Base-by-base conservation (phyloP, 2,797 vertebrate genomes). In the Falco columbarius region DNA sequence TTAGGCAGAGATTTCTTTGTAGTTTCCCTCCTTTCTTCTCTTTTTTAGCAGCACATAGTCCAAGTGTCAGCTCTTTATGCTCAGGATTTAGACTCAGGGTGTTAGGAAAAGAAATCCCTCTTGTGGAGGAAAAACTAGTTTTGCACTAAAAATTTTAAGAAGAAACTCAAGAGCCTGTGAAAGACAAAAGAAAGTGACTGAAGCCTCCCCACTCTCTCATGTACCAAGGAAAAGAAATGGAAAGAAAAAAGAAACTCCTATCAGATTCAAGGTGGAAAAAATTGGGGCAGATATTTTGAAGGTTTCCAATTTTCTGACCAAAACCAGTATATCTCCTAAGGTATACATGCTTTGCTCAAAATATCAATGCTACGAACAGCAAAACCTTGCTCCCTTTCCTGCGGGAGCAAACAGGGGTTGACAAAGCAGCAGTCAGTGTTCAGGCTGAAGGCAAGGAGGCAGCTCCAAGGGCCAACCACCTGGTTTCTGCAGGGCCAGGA, bases 341-440 rank as follows among this genome's bases (percentile, higher is more conserved):
- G 84, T 86, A 79, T 22, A 83, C 1, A 1, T 23, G 19, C 19
- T 90, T 68, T 86, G 58, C 59, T 65, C 46, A 44, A 79, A 85
- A 86, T 12, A 10, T 27, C n/a, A 10, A 23, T 19, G n/a, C 46
- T 1, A 17, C 29, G 61, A 77, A 56, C 2, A 20, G 24, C 6
- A 1, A 49, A 87, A 46, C 4, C 23, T 10, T 0, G 1, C 16
- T 68, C 42, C n/a, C 26, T 80, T 59, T 82, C 84, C 72, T 2
- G 0, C 0, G 2, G 79, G 49, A 67, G 52, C 20, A n/a, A 72
- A 21, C 59, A 12, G 59, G 12, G 29, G 9, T 2, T 59, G 27
- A 58, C 29, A 51, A 15, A 7, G 42, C 23, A 6, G 47, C 29
- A 38, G 29, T 0, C n/a, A 32, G 66, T 3, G 1, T 2, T 24